phyloP scores from a whole-genome alignment of 2,888 invertebrate genomes.

The Acrobasis consociella region DNA sequence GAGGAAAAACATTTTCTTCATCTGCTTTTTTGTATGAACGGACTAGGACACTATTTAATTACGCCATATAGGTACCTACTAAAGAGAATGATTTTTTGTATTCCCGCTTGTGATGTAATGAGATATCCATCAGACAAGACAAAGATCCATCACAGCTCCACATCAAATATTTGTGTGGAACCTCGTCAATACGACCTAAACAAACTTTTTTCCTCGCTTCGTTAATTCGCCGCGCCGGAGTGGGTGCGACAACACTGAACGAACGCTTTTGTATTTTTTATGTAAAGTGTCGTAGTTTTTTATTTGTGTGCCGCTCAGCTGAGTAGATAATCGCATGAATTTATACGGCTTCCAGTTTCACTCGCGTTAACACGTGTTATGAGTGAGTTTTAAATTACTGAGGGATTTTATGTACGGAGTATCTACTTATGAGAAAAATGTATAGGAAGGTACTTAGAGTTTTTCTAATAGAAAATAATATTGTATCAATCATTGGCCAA shows the following conservation, averaged over 20 bases:
- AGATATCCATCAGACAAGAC: neutral
- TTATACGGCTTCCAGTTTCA: constrained; percentile 3
- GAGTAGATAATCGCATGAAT: constrained; percentile 3
- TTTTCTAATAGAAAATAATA: too few species aligned
- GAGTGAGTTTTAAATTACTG: neutral
- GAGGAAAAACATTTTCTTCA: too few species aligned
- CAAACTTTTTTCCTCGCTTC: constrained; percentile 39
- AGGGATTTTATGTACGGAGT: too few species aligned
- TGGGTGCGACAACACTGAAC: constrained; percentile 49
- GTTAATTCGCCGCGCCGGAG: constrained; percentile 45
- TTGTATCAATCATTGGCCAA: too few species aligned
- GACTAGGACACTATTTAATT: too few species aligned
- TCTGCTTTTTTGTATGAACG: too few species aligned
- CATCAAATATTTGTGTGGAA: constrained; percentile 12
- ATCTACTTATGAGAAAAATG: too few species aligned
- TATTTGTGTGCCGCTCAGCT: neutral
- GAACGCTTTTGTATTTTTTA: constrained; percentile 46
- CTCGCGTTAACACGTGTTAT: neutral
- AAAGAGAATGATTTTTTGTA: too few species aligned
- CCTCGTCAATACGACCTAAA: constrained; percentile 46
- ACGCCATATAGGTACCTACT: too few species aligned
- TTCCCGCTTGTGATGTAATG: too few species aligned
- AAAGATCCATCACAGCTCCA: constrained; percentile 1
- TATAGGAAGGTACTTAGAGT: too few species aligned
- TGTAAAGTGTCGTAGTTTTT: constrained; percentile 16